These are phyloP conservation scores for Stegodyphus dumicola DNA, from an alignment of 1,140 invertebrate species.

Conservation along the genomic window DNA sequence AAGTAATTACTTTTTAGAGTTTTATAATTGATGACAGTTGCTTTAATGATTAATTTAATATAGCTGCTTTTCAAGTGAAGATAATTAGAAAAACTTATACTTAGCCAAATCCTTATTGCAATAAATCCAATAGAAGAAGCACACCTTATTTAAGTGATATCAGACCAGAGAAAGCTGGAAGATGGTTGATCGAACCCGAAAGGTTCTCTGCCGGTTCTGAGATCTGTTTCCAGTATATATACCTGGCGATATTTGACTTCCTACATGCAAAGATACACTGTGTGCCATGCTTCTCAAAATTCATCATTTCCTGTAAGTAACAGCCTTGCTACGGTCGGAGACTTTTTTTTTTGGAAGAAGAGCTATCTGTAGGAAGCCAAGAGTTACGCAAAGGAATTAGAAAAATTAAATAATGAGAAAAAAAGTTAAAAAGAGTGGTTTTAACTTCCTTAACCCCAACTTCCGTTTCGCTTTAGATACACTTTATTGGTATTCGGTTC, in stretches of 20 bases:
- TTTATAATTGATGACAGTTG: neutral
- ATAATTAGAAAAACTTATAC: constrained; percentile 24
- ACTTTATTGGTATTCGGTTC: constrained; percentile 32
- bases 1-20: neutral
- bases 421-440: neutral
- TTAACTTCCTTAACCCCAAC: constrained; percentile 50
- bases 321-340: constrained; percentile 31
- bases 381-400: constrained; percentile 21
- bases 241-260: constrained; percentile 33
- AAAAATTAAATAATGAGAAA: constrained; percentile 55
- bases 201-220: constrained; percentile 37
- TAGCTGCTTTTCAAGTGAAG: neutral
- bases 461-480: constrained; percentile 56
- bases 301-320: constrained; percentile 49
- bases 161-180: neutral
- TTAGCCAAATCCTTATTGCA: constrained; percentile 20
- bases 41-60: neutral
- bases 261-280: constrained; percentile 20
- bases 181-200: constrained; percentile 40
- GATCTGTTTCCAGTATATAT: constrained; percentile 34
- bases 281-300: constrained; percentile 29
- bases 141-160: constrained; percentile 25
- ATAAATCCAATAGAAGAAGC: constrained; percentile 47
- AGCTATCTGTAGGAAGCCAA: constrained; percentile 23
- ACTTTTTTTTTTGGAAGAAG: constrained; percentile 44